A percentile compares a stretch with the other conserved stretches of the same genome.
phyloP scores from a whole-genome alignment of 2,797 vertebrate genomes.

The Ciconia nigra region DNA sequence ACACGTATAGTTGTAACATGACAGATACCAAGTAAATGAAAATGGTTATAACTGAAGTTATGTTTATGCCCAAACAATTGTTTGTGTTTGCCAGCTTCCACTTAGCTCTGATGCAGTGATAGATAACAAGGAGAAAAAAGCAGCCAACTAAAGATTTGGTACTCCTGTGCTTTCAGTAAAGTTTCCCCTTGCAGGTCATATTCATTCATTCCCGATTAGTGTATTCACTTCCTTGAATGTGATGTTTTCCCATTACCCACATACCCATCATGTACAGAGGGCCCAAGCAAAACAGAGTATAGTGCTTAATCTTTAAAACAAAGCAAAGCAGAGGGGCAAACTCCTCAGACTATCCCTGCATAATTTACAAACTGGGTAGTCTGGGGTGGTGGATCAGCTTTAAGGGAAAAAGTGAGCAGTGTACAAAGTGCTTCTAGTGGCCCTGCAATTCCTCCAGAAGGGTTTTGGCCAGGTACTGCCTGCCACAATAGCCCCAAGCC shows the following conservation, averaged over 20 bases:
- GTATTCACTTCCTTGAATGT: background rate
- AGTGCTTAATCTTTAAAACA: background rate
- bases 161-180: background rate
- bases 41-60: background rate
- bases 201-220: background rate
- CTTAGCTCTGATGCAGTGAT: background rate
- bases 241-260: background rate
- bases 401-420: background rate
- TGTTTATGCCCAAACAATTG: background rate
- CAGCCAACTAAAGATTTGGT: background rate
- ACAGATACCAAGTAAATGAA: background rate
- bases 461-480: background rate
- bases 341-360: background rate
- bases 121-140: background rate
- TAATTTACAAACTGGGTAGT: background rate
- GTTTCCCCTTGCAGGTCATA: background rate
- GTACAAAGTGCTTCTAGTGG: background rate
- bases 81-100: background rate
- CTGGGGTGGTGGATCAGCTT: background rate
- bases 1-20: accelerated
- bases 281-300: background rate
- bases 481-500: background rate
- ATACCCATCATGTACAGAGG: background rate
- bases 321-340: background rate
- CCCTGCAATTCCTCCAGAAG: background rate